Evolutionary conservation across 2,888 invertebrate species (phyloP).

Genomic region (Xanthia icteritia): DNA sequence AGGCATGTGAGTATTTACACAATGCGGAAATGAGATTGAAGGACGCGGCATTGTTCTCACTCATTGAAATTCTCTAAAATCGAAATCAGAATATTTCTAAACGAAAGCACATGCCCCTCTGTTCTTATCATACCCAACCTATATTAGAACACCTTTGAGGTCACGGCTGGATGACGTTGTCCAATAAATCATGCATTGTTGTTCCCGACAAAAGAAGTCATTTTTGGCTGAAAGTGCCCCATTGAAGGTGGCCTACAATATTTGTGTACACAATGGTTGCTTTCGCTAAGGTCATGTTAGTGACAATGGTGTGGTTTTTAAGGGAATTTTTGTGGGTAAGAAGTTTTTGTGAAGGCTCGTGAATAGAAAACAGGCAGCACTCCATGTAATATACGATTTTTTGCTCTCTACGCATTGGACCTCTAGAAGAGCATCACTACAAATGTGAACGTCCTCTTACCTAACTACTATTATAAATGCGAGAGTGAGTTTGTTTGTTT

Average conservation of each 20-base stretch:
- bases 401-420: too few species aligned
- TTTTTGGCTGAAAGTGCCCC: conserved; percentile 85
- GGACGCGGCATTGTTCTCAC: background rate
- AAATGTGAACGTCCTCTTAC: too few species aligned
- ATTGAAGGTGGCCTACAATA: conserved; percentile 77
- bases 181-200: conserved; percentile 87
- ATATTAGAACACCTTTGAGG: conserved; percentile 70
- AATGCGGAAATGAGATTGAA: background rate
- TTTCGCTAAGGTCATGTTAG: conserved; percentile 66
- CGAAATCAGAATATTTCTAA: background rate
- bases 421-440: too few species aligned
- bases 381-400: too few species aligned
- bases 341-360: background rate
- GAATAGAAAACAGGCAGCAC: background rate
- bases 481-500: too few species aligned
- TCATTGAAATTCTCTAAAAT: background rate
- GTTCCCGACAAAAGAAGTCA: conserved; percentile 86
- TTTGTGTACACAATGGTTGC: conserved; percentile 71
- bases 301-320: conserved; percentile 56
- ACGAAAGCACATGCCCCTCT: conserved; percentile 34
- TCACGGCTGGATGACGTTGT: conserved; percentile 68
- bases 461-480: too few species aligned
- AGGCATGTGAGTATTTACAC: background rate
- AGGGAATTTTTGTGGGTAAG: conserved; percentile 21
- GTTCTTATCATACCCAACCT: conserved; percentile 46